These are phyloP conservation scores for Rhynchonycteris naso DNA, from an alignment of 2,797 vertebrate species.

Conservation along the genomic window DNA sequence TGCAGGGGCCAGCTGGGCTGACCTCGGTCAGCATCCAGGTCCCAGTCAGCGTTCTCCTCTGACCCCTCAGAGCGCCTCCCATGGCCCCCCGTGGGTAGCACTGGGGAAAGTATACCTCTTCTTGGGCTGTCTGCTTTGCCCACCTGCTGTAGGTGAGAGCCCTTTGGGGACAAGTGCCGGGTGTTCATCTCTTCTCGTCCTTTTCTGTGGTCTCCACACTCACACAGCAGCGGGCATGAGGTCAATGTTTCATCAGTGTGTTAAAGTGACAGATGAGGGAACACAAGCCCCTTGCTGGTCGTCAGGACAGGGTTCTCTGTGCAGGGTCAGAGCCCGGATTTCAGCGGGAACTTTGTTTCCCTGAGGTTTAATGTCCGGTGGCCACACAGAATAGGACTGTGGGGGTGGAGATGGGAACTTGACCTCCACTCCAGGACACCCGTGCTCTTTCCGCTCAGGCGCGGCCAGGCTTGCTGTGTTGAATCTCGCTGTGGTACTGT, in stretches of 20 bases:
- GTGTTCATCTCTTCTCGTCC: not conserved
- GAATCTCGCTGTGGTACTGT: accelerated
- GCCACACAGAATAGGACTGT: accelerated
- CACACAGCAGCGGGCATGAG: accelerated
- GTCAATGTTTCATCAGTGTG: accelerated
- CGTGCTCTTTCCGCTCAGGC: accelerated
- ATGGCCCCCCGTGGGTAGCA: accelerated
- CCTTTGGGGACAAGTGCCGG: too few relatives aligned
- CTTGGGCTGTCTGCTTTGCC: not conserved
- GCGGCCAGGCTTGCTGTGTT: too few relatives aligned
- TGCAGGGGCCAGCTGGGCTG: not conserved
- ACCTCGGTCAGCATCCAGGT: not conserved
- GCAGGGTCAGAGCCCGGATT: accelerated
- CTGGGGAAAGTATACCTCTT: too few relatives aligned
- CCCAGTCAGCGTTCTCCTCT: not conserved
- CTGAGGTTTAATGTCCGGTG: too few relatives aligned
- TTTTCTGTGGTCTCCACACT: not conserved
- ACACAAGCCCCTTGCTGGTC: not conserved
- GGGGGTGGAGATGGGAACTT: not conserved
- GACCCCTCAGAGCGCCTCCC: not conserved
- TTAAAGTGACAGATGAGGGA: accelerated
- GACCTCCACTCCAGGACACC: too few relatives aligned
- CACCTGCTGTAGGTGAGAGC: accelerated
- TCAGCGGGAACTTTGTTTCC: not conserved
- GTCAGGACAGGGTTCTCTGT: accelerated